Evolutionary conservation across 2,797 vertebrate species (phyloP).

Genomic region (Ficedula albicollis): DNA sequence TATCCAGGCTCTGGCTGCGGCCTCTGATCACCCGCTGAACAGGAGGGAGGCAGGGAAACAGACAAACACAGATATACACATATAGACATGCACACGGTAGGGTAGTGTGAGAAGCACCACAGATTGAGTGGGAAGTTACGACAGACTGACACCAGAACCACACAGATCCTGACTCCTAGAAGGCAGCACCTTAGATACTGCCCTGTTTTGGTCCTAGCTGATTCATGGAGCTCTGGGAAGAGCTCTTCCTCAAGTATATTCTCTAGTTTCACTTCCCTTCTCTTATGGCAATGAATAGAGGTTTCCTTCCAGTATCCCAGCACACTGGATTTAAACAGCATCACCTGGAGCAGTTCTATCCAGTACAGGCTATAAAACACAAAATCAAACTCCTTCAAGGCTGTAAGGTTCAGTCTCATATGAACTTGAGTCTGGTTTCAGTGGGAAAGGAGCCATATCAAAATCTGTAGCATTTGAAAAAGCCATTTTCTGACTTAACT

Average conservation of each 20-base stretch:
- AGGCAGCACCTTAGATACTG: neutral
- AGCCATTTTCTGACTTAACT: neutral
- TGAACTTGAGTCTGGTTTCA: neutral
- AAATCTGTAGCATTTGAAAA: neutral
- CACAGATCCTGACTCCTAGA: neutral
- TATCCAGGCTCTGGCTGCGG: constrained; percentile 90
- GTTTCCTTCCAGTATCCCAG: neutral
- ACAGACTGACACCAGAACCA: constrained; percentile 2
- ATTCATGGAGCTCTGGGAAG: neutral
- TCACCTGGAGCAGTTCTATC: neutral
- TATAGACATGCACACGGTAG: constrained; percentile 30
- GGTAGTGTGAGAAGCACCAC: constrained; percentile 13
- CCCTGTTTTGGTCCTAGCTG: neutral
- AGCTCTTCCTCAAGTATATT: neutral
- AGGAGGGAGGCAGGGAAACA: constrained; percentile 65
- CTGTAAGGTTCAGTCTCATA: neutral
- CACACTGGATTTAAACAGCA: neutral
- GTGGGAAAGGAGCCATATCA: neutral
- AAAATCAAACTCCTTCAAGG: neutral
- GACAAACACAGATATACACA: constrained; percentile 63
- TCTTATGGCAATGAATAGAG: neutral
- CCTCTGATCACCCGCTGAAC: constrained; percentile 88
- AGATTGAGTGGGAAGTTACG: neutral
- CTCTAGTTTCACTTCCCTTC: neutral
- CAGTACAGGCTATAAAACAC: neutral